Conservation (phyloP, 2,797 vertebrate genomes). For the Ceryle rudis region DNA sequence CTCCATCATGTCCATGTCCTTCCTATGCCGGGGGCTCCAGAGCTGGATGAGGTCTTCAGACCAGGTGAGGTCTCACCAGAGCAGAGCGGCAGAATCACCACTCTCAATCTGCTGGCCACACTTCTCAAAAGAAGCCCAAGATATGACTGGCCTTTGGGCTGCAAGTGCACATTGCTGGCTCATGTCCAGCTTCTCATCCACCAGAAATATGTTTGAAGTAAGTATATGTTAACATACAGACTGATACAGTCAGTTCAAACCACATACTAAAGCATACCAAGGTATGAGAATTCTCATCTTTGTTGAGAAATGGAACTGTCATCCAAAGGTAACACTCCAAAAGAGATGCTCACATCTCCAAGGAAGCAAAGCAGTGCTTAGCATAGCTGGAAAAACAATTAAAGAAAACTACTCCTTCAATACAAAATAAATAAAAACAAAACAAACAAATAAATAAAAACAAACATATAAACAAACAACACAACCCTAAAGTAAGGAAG, state of each 20-base stretch:
- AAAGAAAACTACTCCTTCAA: not conserved
- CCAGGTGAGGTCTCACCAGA: too few species aligned
- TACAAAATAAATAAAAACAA: not conserved
- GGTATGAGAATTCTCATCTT: not conserved
- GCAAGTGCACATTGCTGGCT: too few species aligned
- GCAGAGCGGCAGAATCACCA: too few species aligned
- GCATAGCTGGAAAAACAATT: not conserved
- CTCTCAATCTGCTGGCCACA: too few species aligned
- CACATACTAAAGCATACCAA: not conserved
- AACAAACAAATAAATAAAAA: too few species aligned
- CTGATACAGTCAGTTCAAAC: not conserved
- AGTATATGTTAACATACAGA: not conserved
- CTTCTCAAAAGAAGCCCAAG: too few species aligned
- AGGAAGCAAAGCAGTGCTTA: not conserved
- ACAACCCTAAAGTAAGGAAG: not conserved
- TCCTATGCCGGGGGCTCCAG: too few species aligned
- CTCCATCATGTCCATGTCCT: too few species aligned
- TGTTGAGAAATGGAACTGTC: not conserved
- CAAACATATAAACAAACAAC: not conserved
- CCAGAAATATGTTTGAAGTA: not conserved
- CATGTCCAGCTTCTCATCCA: too few species aligned
- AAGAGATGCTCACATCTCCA: not conserved
- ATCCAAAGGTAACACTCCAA: not conserved
- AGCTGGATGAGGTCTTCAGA: too few species aligned
- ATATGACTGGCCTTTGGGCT: too few species aligned